These are phyloP conservation scores for Nerophis lumbriciformis DNA, from an alignment of 2,113 vertebrate species.

Conservation along the genomic window DNA sequence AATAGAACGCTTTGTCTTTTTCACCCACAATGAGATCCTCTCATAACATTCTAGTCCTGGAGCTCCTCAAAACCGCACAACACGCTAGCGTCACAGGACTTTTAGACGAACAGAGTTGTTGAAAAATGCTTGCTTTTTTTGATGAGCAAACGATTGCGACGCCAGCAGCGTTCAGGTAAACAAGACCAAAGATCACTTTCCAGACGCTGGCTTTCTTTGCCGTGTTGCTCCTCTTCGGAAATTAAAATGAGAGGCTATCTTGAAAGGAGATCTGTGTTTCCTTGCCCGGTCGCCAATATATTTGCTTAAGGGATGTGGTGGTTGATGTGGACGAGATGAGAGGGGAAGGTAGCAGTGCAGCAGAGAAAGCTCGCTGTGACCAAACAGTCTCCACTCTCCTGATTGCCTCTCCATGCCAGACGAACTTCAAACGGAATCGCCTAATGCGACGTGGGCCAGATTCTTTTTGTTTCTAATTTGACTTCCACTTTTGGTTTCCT, in stretches of 20 bases:
- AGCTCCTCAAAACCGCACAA: too few relatives aligned
- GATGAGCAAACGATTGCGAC: not conserved
- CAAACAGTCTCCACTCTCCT: conserved; percentile 37
- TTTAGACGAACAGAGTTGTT: not conserved
- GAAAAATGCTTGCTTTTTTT: not conserved
- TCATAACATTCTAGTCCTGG: too few relatives aligned
- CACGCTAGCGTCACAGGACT: not conserved
- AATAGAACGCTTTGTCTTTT: too few relatives aligned
- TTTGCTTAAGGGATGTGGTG: conserved; percentile 35
- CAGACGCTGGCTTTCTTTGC: conserved; percentile 12
- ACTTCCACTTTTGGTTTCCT: conserved; percentile 23
- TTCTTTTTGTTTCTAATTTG: conserved; percentile 46
- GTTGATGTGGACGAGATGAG: conserved; percentile 54
- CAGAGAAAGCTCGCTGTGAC: conserved; percentile 41
- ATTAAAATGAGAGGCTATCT: conserved; percentile 22
- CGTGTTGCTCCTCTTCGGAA: conserved; percentile 31
- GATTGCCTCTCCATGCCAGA: conserved; percentile 44
- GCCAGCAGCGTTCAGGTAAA: not conserved
- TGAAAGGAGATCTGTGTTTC: conserved; percentile 46
- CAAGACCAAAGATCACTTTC: not conserved
- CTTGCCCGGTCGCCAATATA: conserved; percentile 37
- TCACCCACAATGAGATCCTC: too few relatives aligned
- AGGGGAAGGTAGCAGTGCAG: conserved; percentile 22
- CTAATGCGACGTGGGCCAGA: conserved; percentile 39
- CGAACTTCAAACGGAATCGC: conserved; percentile 61